These are phyloP conservation scores for Acholoe squamosa DNA, from an alignment of 2,888 invertebrate genomes.

Conservation along the genomic window DNA sequence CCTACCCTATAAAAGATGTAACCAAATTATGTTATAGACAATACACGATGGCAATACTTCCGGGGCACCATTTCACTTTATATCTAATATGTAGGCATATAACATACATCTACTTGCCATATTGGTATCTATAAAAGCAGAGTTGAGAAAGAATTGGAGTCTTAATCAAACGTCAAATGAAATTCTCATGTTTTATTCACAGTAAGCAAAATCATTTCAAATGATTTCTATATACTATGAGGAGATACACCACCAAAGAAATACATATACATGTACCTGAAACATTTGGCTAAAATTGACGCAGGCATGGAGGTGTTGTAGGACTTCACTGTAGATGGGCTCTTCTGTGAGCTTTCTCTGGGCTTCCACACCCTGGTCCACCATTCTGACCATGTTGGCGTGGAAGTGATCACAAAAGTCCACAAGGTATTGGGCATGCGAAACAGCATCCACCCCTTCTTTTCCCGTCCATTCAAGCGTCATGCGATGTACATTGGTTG, in stretches of 20 bases:
- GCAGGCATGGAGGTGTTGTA: constrained; percentile 95
- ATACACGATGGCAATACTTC: too few species aligned
- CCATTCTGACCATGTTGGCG: constrained; percentile 36
- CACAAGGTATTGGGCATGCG: constrained; percentile 58
- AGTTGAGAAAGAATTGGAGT: too few species aligned
- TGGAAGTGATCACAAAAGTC: constrained; percentile 61
- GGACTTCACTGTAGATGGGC: constrained; percentile 73
- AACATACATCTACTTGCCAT: too few species aligned
- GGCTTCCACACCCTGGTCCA: constrained; percentile 45
- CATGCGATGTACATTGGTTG: neutral
- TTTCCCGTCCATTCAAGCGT: constrained; percentile 56
- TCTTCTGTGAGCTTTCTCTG: constrained; percentile 42
- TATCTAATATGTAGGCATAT: too few species aligned
- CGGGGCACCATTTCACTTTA: too few species aligned
- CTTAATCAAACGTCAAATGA: too few species aligned
- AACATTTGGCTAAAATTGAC: constrained; percentile 89
- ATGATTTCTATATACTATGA: too few species aligned
- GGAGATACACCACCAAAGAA: too few species aligned
- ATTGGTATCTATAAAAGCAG: too few species aligned
- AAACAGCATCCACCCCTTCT: constrained; percentile 55
- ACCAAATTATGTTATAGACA: too few species aligned
- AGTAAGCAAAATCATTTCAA: too few species aligned
- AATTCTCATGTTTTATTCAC: too few species aligned
- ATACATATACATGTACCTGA: constrained; percentile 62
- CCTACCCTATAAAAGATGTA: constrained; percentile 65